phyloP scores from a whole-genome alignment of 2,113 vertebrate species.

The Hemichromis elongatus region DNA sequence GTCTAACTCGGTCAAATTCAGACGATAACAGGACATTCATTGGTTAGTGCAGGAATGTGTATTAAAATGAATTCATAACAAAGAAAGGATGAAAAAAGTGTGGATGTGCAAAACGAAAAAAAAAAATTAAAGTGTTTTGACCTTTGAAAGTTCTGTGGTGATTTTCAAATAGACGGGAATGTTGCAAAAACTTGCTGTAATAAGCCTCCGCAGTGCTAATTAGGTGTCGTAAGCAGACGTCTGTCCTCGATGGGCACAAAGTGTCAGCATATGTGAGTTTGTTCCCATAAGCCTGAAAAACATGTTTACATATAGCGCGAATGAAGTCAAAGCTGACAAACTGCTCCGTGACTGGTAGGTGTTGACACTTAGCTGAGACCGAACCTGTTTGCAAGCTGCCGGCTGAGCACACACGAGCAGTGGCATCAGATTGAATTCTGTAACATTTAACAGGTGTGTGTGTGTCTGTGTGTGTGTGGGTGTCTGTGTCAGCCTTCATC shows the following conservation, averaged over 20 bases:
- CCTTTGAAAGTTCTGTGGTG: not conserved
- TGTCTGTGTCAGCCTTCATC: not conserved
- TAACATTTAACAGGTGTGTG: not conserved
- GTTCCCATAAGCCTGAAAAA: constrained; percentile 10
- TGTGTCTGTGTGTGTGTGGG: not conserved
- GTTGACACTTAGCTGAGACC: not conserved
- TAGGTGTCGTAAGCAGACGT: not conserved
- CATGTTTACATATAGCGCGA: not conserved
- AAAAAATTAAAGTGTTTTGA: not conserved
- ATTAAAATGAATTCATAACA: not conserved
- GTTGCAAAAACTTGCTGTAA: constrained; percentile 39
- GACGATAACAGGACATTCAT: not conserved
- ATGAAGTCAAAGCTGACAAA: not conserved
- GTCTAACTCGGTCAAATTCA: not conserved
- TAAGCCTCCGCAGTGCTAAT: not conserved
- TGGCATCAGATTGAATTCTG: not conserved
- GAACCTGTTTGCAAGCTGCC: not conserved
- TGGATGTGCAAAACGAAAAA: not conserved
- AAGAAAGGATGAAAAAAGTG: not conserved
- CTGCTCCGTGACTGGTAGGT: not conserved
- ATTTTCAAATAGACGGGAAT: not conserved
- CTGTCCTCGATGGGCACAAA: not conserved
- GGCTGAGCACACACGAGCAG: not conserved
- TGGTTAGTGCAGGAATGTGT: not conserved
- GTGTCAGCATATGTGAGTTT: not conserved